Evolutionary conservation across 2,797 vertebrate genomes (phyloP).

Genomic region (Leptoclinus maculatus): DNA sequence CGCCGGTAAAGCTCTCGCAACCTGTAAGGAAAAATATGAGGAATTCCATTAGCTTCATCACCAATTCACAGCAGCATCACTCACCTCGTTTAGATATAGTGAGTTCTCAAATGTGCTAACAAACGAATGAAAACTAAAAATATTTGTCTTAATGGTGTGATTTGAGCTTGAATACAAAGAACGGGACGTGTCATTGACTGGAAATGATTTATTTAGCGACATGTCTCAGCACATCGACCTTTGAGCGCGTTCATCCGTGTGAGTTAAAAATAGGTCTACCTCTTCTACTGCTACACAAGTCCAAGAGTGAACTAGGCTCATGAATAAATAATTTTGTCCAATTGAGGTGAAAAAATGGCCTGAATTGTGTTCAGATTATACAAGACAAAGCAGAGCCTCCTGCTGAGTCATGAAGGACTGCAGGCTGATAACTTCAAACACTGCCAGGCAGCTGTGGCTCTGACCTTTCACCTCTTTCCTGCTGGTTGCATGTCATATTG

Average conservation of each 20-base stretch:
- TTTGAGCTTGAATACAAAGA: not conserved
- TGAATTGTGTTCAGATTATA: constrained; percentile 7
- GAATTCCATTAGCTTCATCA: not conserved
- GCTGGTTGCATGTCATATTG: constrained; percentile 13
- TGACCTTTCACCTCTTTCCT: constrained; percentile 25
- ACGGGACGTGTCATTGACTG: not conserved
- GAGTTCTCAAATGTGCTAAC: not conserved
- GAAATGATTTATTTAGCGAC: not conserved
- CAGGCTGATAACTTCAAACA: constrained; percentile 1
- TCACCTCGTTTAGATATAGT: not conserved
- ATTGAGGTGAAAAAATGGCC: constrained; percentile 32
- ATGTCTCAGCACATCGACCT: not conserved
- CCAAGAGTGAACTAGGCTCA: constrained; percentile 38
- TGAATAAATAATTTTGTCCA: constrained; percentile 63
- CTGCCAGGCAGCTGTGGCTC: constrained; percentile 14
- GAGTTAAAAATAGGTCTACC: constrained; percentile 45
- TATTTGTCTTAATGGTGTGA: not conserved
- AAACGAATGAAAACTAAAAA: constrained; percentile 1
- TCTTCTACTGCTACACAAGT: constrained; percentile 16
- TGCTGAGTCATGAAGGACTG: not conserved
- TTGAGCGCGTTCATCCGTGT: not conserved
- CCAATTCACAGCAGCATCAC: not conserved
- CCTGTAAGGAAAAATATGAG: not conserved
- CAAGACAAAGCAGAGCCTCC: constrained; percentile 25
- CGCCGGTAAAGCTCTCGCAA: not conserved